Evolutionary conservation across 2,113 vertebrate genomes (phyloP), one percentile per base, ranked within the genome.

Genomic region (Campylorhamphus procurvoides): DNA sequence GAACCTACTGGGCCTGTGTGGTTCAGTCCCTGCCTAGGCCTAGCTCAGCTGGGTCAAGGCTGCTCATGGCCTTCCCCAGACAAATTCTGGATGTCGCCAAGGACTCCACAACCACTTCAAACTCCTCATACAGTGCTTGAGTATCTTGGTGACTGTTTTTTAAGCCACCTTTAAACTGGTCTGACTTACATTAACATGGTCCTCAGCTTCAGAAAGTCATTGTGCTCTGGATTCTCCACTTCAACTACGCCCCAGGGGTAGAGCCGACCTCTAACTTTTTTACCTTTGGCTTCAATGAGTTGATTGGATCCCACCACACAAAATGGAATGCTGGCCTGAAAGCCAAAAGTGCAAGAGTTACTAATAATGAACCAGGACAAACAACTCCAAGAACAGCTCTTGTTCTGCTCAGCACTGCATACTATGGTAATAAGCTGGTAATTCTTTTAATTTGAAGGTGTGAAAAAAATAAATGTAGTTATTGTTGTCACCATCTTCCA

Each of bases 191-290:
- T 99, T 72, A 99, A 97, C 99, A 99, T 99, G 37, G 99, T 99
- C 91, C 99, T 98, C 96, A 99, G 98, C 97, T 99, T 99, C 89
- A 99, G 98, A 94, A 99, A 99, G 97, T 99, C 99, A 7, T 99
- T 99, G 92, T 99, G 99, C 78, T 99, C 99, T 0, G 99, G 99
- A 92, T 99, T 99, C 98, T 99, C 99, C 97, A 99, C 99, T 97
- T 99, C 99, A 94, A 99, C 99, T 27, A 99, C 99, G 8, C 99
- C 99, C 99, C 99, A 99, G 0, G 99, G 99, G 93, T 99, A 99
- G 82, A 99, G 98, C 18, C 99, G 99, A 37, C 99, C 99, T 96
- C 99, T 97, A 50, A 99, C 99, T 97, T 99, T 99, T 98, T 99
- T 99, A 81, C 99, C 99, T 93, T 99, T 99, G 91, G 99, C 99